Percentiles rank a stretch among this genome's conserved stretches.
These are phyloP conservation scores for Holotrichia oblita DNA, from an alignment of 1,140 invertebrate species.

Conservation along the genomic window DNA sequence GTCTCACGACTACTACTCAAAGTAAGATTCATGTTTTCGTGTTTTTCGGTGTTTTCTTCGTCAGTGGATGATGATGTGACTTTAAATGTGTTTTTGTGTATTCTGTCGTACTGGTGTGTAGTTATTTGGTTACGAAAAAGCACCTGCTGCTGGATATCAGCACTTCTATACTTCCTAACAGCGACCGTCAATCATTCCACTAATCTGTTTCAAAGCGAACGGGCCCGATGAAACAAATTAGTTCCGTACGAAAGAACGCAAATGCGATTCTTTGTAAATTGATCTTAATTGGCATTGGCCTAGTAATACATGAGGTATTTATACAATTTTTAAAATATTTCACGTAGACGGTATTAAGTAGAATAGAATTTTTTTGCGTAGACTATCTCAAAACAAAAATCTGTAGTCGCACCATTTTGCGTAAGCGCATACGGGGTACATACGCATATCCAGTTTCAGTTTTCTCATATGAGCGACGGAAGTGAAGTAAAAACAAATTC, in stretches of 20 bases:
- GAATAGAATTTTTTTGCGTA: conserved; percentile 5
- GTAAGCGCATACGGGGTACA: neutral
- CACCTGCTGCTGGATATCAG: conserved; percentile 20
- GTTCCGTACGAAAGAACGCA: conserved; percentile 32
- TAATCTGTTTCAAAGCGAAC: conserved; percentile 35
- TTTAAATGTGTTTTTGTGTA: conserved; percentile 21
- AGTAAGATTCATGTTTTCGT: conserved; percentile 34
- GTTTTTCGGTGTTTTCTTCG: conserved; percentile 26
- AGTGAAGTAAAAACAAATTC: neutral
- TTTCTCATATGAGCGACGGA: neutral
- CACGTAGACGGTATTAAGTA: conserved; percentile 14
- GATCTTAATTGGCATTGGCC: conserved; percentile 31
- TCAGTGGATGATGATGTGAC: conserved; percentile 30
- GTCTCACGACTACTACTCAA: conserved; percentile 10
- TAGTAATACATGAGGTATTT: conserved; percentile 22
- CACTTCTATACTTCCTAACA: conserved; percentile 22
- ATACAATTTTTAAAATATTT: conserved; percentile 29
- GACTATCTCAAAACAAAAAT: neutral
- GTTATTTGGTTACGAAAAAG: conserved; percentile 10
- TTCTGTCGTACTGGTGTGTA: neutral
- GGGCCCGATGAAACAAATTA: conserved; percentile 36
- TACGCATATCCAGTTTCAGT: neutral
- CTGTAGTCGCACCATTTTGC: neutral
- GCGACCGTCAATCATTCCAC: conserved; percentile 19
- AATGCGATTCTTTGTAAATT: conserved; percentile 30